Evolutionary conservation across 2,888 invertebrate species (phyloP), one percentile per base, ranked within the genome.

Genomic region (Crematogaster levior): DNA sequence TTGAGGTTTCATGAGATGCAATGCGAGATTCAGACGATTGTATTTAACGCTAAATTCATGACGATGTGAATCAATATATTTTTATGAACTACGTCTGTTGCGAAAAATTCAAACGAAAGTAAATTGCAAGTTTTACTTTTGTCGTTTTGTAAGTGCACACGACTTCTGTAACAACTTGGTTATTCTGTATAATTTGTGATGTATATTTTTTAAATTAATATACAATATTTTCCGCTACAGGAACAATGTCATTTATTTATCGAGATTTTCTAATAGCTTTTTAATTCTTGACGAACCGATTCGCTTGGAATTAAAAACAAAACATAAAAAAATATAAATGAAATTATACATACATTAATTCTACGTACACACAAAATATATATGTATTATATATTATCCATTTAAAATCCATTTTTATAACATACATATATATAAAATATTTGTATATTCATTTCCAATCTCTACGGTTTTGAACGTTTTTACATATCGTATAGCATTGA

Each of bases 61-160:
- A 18, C 1, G 12, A 48, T 48, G 27, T 27, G 27, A 3, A 0
- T 74, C 48, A 24, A 48, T 37, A 58, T 73, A 48, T 74, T 61
- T 61, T 61, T 74, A n/a, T n/a, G n/a, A n/a, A n/a, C 24, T 61
- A 48, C 21, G 18, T 18, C n/a, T 24, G 12, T 10, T 30, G 34
- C 34, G 34, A 48, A 21, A 34, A 40, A 56, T 58, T 27, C 46
- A 15, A 3, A 37, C 5, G 18, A 46, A 30, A 37, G 1, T 61
- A 18, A 21, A 30, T 3, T 30, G 30, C 6, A 46, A 51, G 24
- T 48, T n/a, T 61, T 37, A 58, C 56, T 73, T 40, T 40, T 56
- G 81, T 86, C 86, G 85, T 90, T 88, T 89, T 86, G 66, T 48
- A 84, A 85, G 72, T 84, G 89, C 86, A 86, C 46, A 83, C 9